Percentiles rank a stretch among this genome's conserved stretches.
Evolutionary conservation across 1,140 invertebrate genomes (phyloP).

Genomic region (Papilio dardanus): DNA sequence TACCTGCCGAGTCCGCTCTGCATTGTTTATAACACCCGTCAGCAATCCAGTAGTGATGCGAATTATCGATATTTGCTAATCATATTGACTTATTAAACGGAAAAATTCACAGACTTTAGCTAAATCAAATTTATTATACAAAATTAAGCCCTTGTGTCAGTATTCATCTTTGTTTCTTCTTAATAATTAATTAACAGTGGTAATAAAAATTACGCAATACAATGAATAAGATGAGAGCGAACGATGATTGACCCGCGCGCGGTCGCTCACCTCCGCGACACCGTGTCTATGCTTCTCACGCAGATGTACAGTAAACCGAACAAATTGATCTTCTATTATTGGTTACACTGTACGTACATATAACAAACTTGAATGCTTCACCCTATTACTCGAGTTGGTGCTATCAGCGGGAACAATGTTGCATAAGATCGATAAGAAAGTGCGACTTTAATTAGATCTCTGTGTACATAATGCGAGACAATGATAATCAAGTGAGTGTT

Average conservation of each 20-base stretch:
- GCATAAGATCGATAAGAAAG: slow-evolving; percentile 18
- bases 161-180: background rate
- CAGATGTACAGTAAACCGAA: slow-evolving; percentile 26
- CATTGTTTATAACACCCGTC: slow-evolving; percentile 22
- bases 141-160: background rate
- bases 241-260: slow-evolving; percentile 61
- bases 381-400: background rate
- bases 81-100: background rate
- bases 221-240: slow-evolving; percentile 63
- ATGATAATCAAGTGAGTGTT: background rate
- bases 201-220: slow-evolving; percentile 54
- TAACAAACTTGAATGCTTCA: background rate
- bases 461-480: background rate
- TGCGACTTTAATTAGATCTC: background rate
- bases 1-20: slow-evolving; percentile 17
- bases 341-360: background rate
- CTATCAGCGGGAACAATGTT: slow-evolving; percentile 9
- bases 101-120: background rate
- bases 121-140: background rate
- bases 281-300: slow-evolving; percentile 43
- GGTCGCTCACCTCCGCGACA: slow-evolving; percentile 67
- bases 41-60: background rate
- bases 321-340: slow-evolving; percentile 16
- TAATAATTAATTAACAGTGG: slow-evolving; percentile 26
- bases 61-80: slow-evolving; percentile 5